Evolutionary conservation across 2,888 invertebrate species (phyloP).

Genomic region (Cataglyphis altisquamis): DNA sequence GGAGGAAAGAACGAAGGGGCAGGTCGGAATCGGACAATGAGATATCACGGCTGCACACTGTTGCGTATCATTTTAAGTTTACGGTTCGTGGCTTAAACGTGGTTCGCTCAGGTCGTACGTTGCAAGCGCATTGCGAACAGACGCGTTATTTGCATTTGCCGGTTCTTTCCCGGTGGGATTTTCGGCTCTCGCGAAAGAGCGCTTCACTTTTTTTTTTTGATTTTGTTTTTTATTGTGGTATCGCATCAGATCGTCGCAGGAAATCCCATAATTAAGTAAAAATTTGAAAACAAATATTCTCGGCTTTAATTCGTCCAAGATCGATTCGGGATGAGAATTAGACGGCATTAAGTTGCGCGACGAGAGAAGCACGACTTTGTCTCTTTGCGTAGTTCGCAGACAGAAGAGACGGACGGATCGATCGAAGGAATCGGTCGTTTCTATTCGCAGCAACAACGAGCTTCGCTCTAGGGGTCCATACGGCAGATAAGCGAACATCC

Average conservation of each 20-base stretch:
- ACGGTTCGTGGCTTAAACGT: constrained; percentile 75
- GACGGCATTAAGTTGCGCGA: constrained; percentile 2
- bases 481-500: constrained; percentile 72
- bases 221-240: neutral
- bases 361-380: neutral
- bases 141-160: neutral
- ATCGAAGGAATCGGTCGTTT: constrained; percentile 70
- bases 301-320: neutral
- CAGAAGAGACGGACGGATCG: constrained; percentile 44
- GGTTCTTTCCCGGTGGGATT: neutral
- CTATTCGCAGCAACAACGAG: constrained; percentile 65
- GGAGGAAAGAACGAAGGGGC: constrained; percentile 50
- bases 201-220: too few relatives aligned
- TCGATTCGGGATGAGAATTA: neutral
- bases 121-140: neutral
- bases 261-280: constrained; percentile 1
- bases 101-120: neutral
- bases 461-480: constrained; percentile 58
- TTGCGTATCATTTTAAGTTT: constrained; percentile 68
- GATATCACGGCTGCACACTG: constrained; percentile 80
- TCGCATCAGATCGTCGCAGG: neutral
- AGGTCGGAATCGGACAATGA: constrained; percentile 79
- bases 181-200: neutral
- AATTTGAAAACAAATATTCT: neutral
- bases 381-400: constrained; percentile 4